Base-by-base conservation (phyloP, 2,113 vertebrate species). In the Tinamus guttatus region DNA sequence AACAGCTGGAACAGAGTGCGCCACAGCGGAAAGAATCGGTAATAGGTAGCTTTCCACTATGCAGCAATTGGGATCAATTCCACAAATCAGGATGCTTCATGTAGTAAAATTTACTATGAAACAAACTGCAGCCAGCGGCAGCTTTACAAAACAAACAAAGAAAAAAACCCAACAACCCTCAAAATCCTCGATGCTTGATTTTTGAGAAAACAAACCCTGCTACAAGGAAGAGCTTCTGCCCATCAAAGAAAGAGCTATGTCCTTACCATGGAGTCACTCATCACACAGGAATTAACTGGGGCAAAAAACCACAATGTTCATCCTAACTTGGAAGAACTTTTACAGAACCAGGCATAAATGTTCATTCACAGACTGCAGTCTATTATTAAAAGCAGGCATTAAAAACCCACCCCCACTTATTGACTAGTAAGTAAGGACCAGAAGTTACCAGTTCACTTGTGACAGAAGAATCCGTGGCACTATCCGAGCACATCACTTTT, bases 401-500 rank as follows among this genome's bases (percentile, higher is more conserved):
- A 34, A 36, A 36, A 3, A 56, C 4, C 1, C 4, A 8, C 21
- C 17, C 13, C 4, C 6, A 0, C 5, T 41, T 38, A 47, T 0
- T 40, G 52, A 40, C 24, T 65, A 34, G 9, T 13, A 16, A 34
- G 9, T 13, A 16, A 5, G 2, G 15, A 4, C 27, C 28, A 27
- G 19, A 28, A 41, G 38, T 56, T 51, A 56, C 3, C 30, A 21
- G 20, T 18, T 68, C n/a, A n/a, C 38, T 47, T 43, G 3, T 17
- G 7, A 45, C 32, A 47, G 41, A 3, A 13, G 10, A 8, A 11
- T n/a, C 7, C 6, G 0, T 6, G 54, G 28, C 71, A 58, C 28
- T 32, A 40, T 5, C 58, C 1, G 0, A 1, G 16, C 16, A 21
- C 56, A 56, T 17, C 0, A 0, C 5, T n/a, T 43, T 34, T 36